Evolutionary conservation across 1,140 invertebrate genomes (phyloP).

Genomic region (Sitodiplosis mosellana): DNA sequence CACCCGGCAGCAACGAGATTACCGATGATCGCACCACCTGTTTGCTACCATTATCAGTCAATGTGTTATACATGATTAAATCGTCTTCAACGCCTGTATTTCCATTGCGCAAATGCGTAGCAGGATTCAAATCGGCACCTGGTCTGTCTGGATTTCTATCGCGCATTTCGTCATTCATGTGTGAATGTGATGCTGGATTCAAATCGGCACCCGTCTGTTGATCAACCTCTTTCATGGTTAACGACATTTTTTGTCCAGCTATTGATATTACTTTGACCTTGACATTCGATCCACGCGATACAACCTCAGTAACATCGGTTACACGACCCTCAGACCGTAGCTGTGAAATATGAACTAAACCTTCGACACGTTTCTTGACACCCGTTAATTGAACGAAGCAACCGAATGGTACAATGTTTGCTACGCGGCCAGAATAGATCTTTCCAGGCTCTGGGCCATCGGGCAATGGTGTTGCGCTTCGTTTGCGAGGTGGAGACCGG

Average conservation of each 20-base stretch:
- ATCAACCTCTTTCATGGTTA: constrained; percentile 98
- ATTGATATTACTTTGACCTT: constrained; percentile 82
- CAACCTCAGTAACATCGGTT: constrained; percentile 86
- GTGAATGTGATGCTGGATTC: constrained; percentile 59
- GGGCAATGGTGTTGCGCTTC: constrained; percentile 25
- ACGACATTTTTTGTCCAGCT: constrained; percentile 82
- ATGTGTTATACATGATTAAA: too few relatives aligned
- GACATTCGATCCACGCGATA: constrained; percentile 76
- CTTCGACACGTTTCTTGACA: constrained; percentile 74
- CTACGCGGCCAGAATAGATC: constrained; percentile 89
- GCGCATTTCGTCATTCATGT: constrained; percentile 44
- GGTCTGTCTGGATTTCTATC: constrained; percentile 78
- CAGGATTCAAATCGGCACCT: constrained; percentile 32
- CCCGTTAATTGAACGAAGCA: constrained; percentile 95
- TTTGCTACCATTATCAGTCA: constrained; percentile 16
- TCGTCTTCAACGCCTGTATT: constrained; percentile 58
- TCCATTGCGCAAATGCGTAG: constrained; percentile 41
- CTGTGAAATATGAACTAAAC: constrained; percentile 95
- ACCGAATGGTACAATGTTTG: constrained; percentile 91
- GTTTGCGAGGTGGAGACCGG: constrained; percentile 11
- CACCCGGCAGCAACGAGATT: background rate
- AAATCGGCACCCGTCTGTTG: constrained; percentile 88
- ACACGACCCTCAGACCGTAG: constrained; percentile 82
- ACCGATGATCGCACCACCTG: too few relatives aligned
- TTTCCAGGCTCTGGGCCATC: constrained; percentile 45